phyloP scores from a whole-genome alignment of 2,113 vertebrate genomes.

The Jacana jacana region DNA sequence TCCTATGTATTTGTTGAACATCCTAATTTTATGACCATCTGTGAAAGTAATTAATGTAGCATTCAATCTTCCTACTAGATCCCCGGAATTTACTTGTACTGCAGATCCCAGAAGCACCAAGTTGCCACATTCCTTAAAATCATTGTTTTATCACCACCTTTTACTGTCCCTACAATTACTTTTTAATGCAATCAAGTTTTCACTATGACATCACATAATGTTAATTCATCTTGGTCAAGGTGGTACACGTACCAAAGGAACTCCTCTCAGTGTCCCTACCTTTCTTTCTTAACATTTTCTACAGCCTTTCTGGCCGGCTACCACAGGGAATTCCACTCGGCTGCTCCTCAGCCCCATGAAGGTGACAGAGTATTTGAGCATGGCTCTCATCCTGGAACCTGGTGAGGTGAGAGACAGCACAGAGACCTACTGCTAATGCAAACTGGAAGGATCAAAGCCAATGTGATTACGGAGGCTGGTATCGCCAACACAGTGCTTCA shows the following conservation, averaged over 20 bases:
- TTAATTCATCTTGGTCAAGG: background rate
- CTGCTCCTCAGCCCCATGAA: background rate
- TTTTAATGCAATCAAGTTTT: background rate
- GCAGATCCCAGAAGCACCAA: background rate
- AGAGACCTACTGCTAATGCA: background rate
- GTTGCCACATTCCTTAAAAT: background rate
- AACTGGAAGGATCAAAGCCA: background rate
- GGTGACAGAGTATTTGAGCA: background rate
- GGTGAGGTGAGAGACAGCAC: background rate
- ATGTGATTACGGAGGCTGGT: background rate
- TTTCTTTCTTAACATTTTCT: background rate
- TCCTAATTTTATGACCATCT: slow-evolving; percentile 41
- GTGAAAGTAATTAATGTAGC: slow-evolving; percentile 62
- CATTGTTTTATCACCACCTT: background rate
- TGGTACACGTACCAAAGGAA: background rate
- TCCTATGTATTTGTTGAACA: slow-evolving; percentile 5
- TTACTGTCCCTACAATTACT: background rate
- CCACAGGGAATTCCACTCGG: background rate
- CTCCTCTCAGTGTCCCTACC: background rate
- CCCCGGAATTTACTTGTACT: slow-evolving; percentile 27
- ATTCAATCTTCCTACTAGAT: slow-evolving; percentile 24
- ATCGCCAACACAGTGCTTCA: background rate
- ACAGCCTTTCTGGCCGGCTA: background rate
- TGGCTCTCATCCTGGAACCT: background rate
- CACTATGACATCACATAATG: background rate